Evolutionary conservation across 2,888 invertebrate species (phyloP).

Genomic region (Acleris literana): DNA sequence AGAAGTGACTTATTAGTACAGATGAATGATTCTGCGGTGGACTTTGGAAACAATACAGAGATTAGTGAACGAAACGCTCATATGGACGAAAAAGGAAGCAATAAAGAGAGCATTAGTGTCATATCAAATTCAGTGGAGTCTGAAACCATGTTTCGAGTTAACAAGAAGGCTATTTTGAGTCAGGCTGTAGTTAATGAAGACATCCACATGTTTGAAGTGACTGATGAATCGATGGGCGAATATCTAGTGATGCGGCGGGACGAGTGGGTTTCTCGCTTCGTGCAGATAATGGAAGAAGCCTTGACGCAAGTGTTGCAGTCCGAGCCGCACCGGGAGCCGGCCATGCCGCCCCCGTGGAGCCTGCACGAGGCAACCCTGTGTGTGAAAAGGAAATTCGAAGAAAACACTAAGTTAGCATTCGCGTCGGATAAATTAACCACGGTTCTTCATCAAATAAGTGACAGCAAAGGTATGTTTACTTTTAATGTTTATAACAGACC

Average conservation of each 20-base stretch:
- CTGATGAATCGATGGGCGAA: constrained; percentile 56
- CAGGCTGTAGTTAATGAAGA: constrained; percentile 18
- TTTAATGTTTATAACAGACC: constrained; percentile 2
- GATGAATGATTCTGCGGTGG: constrained; percentile 6
- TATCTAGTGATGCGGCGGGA: constrained; percentile 58
- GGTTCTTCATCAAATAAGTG: constrained; percentile 55
- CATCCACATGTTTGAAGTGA: constrained; percentile 59
- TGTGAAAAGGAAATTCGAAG: constrained; percentile 55
- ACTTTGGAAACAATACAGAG: constrained; percentile 4
- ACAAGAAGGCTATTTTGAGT: constrained; percentile 21
- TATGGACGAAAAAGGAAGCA: constrained; percentile 12
- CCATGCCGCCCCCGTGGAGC: constrained; percentile 64
- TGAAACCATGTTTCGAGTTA: constrained; percentile 38
- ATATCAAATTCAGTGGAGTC: constrained; percentile 53
- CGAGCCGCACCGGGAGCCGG: constrained; percentile 47
- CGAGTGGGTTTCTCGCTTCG: constrained; percentile 70
- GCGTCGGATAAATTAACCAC: constrained; percentile 57
- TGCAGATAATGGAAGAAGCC: constrained; percentile 74
- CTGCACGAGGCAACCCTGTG: constrained; percentile 65
- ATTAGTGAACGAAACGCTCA: constrained; percentile 4
- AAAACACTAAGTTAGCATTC: constrained; percentile 47
- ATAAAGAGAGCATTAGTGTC: constrained; percentile 49
- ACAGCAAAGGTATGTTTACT: constrained; percentile 53
- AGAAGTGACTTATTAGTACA: constrained; percentile 1
- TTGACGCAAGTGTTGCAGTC: constrained; percentile 59